phyloP scores from a whole-genome alignment of 2,888 invertebrate species.

The Acrobasis repandana region DNA sequence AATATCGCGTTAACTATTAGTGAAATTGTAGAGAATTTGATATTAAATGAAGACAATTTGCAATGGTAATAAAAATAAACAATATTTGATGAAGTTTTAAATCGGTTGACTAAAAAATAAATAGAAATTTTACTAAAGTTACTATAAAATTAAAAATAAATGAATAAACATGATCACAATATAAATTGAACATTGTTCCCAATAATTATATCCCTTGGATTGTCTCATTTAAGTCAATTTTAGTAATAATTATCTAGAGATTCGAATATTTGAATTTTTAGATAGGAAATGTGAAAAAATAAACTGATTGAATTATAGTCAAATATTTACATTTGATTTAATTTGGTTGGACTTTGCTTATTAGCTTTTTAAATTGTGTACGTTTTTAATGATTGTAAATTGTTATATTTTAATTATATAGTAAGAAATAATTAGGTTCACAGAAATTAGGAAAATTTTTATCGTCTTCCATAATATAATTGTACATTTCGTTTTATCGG shows the following conservation, averaged over 20 bases:
- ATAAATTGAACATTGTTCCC: neutral
- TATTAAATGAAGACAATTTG: constrained; percentile 45
- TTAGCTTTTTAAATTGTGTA: constrained; percentile 29
- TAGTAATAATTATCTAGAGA: constrained; percentile 35
- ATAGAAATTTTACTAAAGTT: constrained; percentile 9
- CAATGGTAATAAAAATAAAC: constrained; percentile 9
- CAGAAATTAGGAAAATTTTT: constrained; percentile 59
- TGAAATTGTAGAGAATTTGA: constrained; percentile 57
- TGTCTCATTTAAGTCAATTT: constrained; percentile 37
- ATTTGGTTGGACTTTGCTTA: neutral
- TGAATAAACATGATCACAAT: neutral
- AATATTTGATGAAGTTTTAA: constrained; percentile 13
- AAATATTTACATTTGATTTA: neutral
- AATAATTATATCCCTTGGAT: neutral
- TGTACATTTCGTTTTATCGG: constrained; percentile 55
- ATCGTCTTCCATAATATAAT: constrained; percentile 78
- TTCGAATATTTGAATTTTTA: constrained; percentile 43
- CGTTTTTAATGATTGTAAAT: constrained; percentile 28
- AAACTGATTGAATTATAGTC: neutral
- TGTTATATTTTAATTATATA: no score
- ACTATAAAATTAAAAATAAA: neutral
- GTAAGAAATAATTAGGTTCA: constrained; percentile 40
- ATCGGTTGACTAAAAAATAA: neutral
- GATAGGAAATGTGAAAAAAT: constrained; percentile 36
- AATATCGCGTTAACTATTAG: constrained; percentile 75